phyloP scores from a whole-genome alignment of 1,140 invertebrate species.

The Physella acuta region DNA sequence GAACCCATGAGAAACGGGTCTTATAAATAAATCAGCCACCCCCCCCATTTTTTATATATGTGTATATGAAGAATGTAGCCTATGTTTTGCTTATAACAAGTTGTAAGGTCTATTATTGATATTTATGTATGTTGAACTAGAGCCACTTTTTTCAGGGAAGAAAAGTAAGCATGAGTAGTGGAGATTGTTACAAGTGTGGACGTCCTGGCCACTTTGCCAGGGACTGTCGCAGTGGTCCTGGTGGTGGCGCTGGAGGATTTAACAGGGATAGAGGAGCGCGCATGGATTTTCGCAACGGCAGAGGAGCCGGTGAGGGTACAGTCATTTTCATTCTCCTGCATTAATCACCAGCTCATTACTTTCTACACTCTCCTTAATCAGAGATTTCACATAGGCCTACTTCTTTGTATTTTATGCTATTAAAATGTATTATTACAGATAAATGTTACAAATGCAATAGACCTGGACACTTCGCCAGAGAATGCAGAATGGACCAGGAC shows the following conservation, averaged over 20 bases:
- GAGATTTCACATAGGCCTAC: too few relatives aligned
- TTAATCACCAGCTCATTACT: too few relatives aligned
- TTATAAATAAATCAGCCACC: too few relatives aligned
- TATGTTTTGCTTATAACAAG: neutral
- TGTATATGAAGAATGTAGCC: neutral
- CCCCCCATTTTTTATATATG: too few relatives aligned
- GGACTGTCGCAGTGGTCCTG: conserved; percentile 58
- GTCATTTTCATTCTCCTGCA: too few relatives aligned
- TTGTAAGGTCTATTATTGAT: neutral
- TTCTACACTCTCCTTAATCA: too few relatives aligned
- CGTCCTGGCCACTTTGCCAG: conserved; percentile 58
- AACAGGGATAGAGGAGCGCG: conserved; percentile 22
- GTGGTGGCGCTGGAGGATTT: conserved; percentile 25
- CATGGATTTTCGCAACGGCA: conserved; percentile 21
- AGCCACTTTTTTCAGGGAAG: neutral
- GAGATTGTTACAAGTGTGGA: conserved; percentile 59
- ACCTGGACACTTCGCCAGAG: conserved; percentile 64
- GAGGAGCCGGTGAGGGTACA: conserved; percentile 5
- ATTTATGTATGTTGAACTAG: neutral
- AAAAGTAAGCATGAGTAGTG: conserved; percentile 33
- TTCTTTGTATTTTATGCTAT: conserved; percentile 2
- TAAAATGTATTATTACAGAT: conserved; percentile 31
- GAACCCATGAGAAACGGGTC: too few relatives aligned
- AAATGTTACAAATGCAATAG: conserved; percentile 62
- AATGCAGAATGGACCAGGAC: conserved; percentile 51